phyloP scores from a whole-genome alignment of 2,888 invertebrate genomes.

The Antitype chi region DNA sequence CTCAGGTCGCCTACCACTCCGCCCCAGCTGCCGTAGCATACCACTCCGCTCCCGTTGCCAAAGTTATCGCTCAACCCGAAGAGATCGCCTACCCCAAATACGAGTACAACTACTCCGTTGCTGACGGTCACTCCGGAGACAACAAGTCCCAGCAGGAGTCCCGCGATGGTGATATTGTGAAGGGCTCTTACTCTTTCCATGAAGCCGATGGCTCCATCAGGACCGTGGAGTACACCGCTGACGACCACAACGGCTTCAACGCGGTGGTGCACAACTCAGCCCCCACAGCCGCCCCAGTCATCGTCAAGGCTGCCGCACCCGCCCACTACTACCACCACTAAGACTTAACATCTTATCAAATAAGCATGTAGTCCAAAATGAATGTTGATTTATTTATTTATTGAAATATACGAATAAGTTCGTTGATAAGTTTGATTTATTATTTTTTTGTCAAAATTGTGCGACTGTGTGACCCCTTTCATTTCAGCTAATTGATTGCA shows the following conservation, averaged over 20 bases:
- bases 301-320: slow-evolving; percentile 77
- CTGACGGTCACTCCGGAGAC: slow-evolving; percentile 89
- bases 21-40: slow-evolving; percentile 71
- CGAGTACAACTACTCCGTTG: slow-evolving; percentile 88
- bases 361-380: slow-evolving; percentile 56
- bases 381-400: slow-evolving; percentile 74
- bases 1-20: slow-evolving; percentile 69
- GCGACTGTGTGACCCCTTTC: background rate
- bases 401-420: slow-evolving; percentile 73
- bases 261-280: slow-evolving; percentile 83
- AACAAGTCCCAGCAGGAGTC: slow-evolving; percentile 87
- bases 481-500: background rate
- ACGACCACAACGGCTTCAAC: slow-evolving; percentile 86
- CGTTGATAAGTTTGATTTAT: slow-evolving; percentile 38
- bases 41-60: slow-evolving; percentile 72
- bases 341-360: slow-evolving; percentile 36
- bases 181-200: slow-evolving; percentile 87
- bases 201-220: slow-evolving; percentile 89
- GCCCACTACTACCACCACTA: slow-evolving; percentile 81
- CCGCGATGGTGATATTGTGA: slow-evolving; percentile 88
- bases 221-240: slow-evolving; percentile 88
- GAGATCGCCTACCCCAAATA: slow-evolving; percentile 76
- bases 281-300: slow-evolving; percentile 76
- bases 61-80: slow-evolving; percentile 69
- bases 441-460: slow-evolving; percentile 18